Evolutionary conservation across 2,888 invertebrate species (phyloP).

Genomic region (Coleophora flavipennella): DNA sequence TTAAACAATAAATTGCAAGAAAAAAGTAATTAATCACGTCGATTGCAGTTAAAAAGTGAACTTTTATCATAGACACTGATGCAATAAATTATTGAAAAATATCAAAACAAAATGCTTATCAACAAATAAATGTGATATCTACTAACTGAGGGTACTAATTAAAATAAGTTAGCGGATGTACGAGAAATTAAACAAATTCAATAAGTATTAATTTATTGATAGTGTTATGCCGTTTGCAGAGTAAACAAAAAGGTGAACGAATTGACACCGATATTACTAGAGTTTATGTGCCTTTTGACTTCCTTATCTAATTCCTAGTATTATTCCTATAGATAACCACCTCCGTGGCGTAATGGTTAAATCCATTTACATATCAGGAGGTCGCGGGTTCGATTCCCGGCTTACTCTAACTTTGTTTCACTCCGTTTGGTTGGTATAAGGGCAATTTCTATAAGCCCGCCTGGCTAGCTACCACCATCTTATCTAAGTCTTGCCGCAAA

Average conservation of each 20-base stretch:
- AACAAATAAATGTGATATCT: conserved; percentile 11
- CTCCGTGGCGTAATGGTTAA: too few species aligned
- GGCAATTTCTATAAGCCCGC: too few species aligned
- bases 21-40: conserved; percentile 30
- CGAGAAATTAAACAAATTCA: conserved; percentile 40
- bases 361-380: too few species aligned
- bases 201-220: conserved; percentile 45
- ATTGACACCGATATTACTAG: conserved; percentile 16
- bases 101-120: conserved; percentile 22
- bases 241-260: conserved; percentile 7
- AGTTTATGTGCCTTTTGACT: conserved; percentile 16
- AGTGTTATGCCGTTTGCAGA: too few species aligned
- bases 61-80: conserved; percentile 26
- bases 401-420: too few species aligned
- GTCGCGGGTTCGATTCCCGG: too few species aligned
- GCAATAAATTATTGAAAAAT: conserved; percentile 37
- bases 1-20: conserved; percentile 9
- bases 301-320: background rate
- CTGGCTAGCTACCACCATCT: too few species aligned
- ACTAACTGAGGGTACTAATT: too few species aligned
- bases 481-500: too few species aligned
- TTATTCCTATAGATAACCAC: too few species aligned
- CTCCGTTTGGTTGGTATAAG: too few species aligned
- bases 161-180: conserved; percentile 28
- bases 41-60: conserved; percentile 26